phyloP scores from a whole-genome alignment of 2,888 invertebrate species.

The Epirrita christyi region DNA sequence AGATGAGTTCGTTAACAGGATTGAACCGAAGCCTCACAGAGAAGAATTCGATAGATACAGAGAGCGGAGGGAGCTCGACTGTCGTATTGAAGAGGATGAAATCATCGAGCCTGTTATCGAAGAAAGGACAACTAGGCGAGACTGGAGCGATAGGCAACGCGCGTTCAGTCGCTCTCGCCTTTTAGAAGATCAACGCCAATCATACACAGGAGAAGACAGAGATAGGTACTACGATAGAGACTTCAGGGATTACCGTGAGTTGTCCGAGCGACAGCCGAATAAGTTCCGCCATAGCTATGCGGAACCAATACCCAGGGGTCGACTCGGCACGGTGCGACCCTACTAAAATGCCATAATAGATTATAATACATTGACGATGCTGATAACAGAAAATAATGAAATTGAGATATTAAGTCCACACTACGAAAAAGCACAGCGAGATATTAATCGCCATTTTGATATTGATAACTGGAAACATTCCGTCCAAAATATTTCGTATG shows the following conservation, averaged over 20 bases:
- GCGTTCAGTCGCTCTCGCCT: constrained; percentile 79
- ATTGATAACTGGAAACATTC: constrained; percentile 17
- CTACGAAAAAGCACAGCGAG: constrained; percentile 14
- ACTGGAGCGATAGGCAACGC: constrained; percentile 75
- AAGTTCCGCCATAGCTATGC: constrained; percentile 87
- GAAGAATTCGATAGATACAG: constrained; percentile 74
- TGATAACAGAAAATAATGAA: constrained; percentile 19
- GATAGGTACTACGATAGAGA: constrained; percentile 76
- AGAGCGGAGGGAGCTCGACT: constrained; percentile 72
- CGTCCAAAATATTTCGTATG: constrained; percentile 12
- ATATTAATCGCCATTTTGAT: constrained; percentile 11
- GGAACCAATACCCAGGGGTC: constrained; percentile 85
- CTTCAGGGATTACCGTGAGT: constrained; percentile 73
- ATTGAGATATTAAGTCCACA: constrained; percentile 5
- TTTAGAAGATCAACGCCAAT: constrained; percentile 75
- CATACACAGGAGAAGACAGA: constrained; percentile 72
- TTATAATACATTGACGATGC: constrained; percentile 51
- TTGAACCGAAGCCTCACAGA: constrained; percentile 34
- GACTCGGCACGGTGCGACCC: constrained; percentile 78
- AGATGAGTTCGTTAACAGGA: constrained; percentile 73
- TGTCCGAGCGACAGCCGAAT: constrained; percentile 72
- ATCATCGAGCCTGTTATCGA: constrained; percentile 77
- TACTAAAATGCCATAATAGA: constrained; percentile 82
- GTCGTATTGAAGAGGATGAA: constrained; percentile 78
- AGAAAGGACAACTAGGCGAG: constrained; percentile 60